These are phyloP conservation scores for Platycheirus albimanus DNA, from an alignment of 2,888 invertebrate species.

Conservation along the genomic window DNA sequence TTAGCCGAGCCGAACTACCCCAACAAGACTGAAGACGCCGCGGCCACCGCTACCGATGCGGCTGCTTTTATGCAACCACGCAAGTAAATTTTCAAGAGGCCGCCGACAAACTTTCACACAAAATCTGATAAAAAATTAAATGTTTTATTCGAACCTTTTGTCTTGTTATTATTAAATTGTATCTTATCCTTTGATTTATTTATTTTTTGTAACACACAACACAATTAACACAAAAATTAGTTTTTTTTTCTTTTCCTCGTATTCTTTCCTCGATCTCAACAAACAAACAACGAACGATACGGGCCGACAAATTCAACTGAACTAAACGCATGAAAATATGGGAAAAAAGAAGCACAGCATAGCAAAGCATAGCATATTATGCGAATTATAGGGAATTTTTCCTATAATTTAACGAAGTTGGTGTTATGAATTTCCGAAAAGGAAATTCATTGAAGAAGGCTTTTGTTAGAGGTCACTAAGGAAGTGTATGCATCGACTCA, in stretches of 20 bases:
- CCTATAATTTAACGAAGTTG: slow-evolving; percentile 56
- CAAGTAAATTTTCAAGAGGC: background rate
- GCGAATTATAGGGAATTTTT: slow-evolving; percentile 51
- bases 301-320: slow-evolving; percentile 58
- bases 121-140: background rate
- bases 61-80: slow-evolving; percentile 66
- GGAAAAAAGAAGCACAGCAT: slow-evolving; percentile 26
- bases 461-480: background rate
- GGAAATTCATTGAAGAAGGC: slow-evolving; percentile 3
- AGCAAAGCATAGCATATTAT: slow-evolving; percentile 45
- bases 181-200: slow-evolving; percentile 33
- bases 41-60: slow-evolving; percentile 27
- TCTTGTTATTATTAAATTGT: no score
- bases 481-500: background rate
- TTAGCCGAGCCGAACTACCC: slow-evolving; percentile 46
- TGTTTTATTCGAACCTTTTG: slow-evolving; percentile 49
- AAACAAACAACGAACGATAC: slow-evolving; percentile 54
- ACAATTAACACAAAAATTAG: slow-evolving; percentile 4
- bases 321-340: slow-evolving; percentile 57
- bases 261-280: slow-evolving; percentile 10
- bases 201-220: slow-evolving; percentile 11
- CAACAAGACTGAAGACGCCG: no score
- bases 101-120: background rate
- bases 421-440: slow-evolving; percentile 15
- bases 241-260: background rate